Evolutionary conservation across 2,113 vertebrate species (phyloP).

Genomic region (Dromiciops gliroides): DNA sequence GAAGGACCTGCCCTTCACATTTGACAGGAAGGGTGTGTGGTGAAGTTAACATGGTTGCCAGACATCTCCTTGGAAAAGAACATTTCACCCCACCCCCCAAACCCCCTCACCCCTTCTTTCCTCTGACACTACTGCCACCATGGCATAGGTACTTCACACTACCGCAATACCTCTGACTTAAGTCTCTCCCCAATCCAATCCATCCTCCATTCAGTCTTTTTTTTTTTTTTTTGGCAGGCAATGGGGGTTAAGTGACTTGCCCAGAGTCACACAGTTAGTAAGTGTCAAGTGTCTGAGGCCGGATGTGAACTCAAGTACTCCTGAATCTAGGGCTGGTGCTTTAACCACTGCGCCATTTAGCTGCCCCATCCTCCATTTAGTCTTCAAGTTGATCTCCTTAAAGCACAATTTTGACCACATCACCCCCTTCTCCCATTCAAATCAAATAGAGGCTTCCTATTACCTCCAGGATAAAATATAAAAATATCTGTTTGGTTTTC

Average conservation of each 20-base stretch:
- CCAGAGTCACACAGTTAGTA: no score
- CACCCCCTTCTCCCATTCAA: not conserved
- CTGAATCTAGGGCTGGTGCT: no score
- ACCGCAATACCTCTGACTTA: not conserved
- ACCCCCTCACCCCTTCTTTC: not conserved
- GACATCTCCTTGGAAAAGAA: not conserved
- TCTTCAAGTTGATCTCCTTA: not conserved
- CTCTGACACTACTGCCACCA: not conserved
- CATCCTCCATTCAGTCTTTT: not conserved
- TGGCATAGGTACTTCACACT: not conserved
- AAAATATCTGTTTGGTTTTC: not conserved
- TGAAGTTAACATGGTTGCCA: not conserved
- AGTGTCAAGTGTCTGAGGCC: no score
- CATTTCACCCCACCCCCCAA: not conserved
- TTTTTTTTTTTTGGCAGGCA: no score
- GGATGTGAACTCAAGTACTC: no score
- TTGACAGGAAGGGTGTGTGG: not conserved
- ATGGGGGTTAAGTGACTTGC: no score
- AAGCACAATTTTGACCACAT: not conserved
- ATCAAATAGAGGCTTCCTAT: not conserved
- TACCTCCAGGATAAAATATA: not conserved
- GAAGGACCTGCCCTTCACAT: not conserved
- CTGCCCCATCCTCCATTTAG: not conserved
- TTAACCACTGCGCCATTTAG: no score
- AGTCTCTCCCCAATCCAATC: not conserved